Percentiles rank a stretch among this genome's conserved stretches.
These are phyloP conservation scores for Sarcophaga subvicina DNA, from an alignment of 2,888 invertebrate species.

Conservation along the genomic window DNA sequence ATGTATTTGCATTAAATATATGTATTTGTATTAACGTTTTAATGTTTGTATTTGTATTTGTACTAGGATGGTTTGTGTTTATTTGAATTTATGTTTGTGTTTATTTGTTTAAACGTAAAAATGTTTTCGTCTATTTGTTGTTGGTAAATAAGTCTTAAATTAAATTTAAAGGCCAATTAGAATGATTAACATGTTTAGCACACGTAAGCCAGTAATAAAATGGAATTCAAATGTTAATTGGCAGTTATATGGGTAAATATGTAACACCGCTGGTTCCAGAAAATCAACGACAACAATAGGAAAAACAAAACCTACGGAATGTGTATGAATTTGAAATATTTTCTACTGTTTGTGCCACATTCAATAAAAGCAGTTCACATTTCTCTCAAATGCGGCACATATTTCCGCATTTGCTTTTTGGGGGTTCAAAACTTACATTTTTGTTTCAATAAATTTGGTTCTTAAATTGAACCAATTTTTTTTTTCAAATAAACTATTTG, in stretches of 20 bases:
- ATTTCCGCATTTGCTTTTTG: no score
- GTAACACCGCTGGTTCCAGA: background rate
- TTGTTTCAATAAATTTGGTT: no score
- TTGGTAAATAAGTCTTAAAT: constrained; percentile 14
- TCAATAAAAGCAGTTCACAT: no score
- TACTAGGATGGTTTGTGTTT: background rate
- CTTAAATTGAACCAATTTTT: no score
- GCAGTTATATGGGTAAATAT: constrained; percentile 65
- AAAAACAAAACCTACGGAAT: constrained; percentile 24
- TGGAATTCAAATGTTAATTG: constrained; percentile 72
- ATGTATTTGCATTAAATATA: background rate
- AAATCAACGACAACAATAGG: background rate
- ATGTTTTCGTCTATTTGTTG: background rate
- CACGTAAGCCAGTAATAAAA: constrained; percentile 64
- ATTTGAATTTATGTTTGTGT: constrained; percentile 6
- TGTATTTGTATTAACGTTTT: background rate
- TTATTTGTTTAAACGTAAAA: constrained; percentile 6
- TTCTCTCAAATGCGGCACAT: no score
- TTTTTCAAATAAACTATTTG: no score
- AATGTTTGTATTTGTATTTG: constrained; percentile 1
- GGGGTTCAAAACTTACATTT: no score
- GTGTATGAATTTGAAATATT: no score
- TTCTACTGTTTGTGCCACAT: no score
- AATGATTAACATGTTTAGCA: constrained; percentile 54
- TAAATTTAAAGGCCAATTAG: constrained; percentile 46